Evolutionary conservation across 2,797 vertebrate genomes (phyloP).

Genomic region (Mormyrus hasselquistii): DNA sequence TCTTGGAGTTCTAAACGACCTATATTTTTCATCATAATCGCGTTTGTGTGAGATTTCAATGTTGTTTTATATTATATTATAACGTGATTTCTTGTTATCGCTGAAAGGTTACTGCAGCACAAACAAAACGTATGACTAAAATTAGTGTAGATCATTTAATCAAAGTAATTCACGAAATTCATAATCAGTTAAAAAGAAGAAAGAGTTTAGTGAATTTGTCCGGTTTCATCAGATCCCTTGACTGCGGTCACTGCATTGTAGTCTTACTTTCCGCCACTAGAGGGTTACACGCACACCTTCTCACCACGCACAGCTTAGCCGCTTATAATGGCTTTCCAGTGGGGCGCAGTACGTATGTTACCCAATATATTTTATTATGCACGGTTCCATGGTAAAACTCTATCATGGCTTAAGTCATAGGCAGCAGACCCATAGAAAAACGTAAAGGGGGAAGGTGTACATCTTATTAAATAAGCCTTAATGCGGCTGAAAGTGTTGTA

Average conservation of each 20-base stretch:
- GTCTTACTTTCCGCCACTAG: not conserved
- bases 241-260: slow-evolving; percentile 10
- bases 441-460: not conserved
- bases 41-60: not conserved
- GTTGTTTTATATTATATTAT: not conserved
- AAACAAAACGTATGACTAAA: not conserved
- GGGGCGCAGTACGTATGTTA: not conserved
- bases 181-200: not conserved
- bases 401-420: not conserved
- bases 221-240: not conserved
- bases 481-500: not conserved
- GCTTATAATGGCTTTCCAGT: not conserved
- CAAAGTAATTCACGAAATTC: not conserved
- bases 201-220: not conserved
- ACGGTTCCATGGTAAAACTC: not conserved
- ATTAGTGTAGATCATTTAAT: not conserved
- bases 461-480: not conserved
- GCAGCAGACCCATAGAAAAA: not conserved
- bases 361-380: not conserved
- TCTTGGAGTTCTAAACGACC: not conserved
- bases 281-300: not conserved
- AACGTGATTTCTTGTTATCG: not conserved
- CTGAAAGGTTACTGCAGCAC: not conserved
- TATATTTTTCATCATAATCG: not conserved
- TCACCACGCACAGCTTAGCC: not conserved